Evolutionary conservation across 92 coral and sea anemone species (phyloP), one percentile per base, ranked within the genome.

Genomic region (Umimayanthus chanpuru): DNA sequence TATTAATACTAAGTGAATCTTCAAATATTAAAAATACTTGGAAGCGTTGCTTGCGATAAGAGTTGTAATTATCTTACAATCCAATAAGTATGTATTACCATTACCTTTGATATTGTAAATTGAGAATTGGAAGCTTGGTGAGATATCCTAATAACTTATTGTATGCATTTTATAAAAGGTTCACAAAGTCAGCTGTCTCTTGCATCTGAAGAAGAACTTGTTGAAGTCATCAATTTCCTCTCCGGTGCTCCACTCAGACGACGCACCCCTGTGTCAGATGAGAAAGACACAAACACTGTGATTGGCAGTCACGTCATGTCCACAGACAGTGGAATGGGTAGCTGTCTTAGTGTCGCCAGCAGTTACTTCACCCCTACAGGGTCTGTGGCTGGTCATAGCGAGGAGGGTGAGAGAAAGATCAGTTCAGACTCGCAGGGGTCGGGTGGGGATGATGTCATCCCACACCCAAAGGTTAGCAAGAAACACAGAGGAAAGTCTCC

Each of bases 181-280:
- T 90, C 96, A 26, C 94, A 92, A 20, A 97, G 98, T 85, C 95
- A 91, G 55, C 86, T 97, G 85, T 97, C 99, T 4, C 91, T 97
- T n/a, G 99, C 99, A 12, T 97, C 99, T 6, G 98, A 97, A 91
- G 94, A 96, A 70, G 99, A 97, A 44, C 94, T 97, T 20, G 94
- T 93, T 56, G 99, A 97, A 58, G 99, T 97, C 7, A 97, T 97
- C 78, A 97, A 97, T 89, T 97, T 97, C 82, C 97, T 97, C 0
- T 97, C 99, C n/a, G 99, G 99, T 25, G 92, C 98, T 9, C 98
- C 98, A 11, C 84, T 91, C 30, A 93, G 92, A 77, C 91, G 75
- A 5, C 93, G 94, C 55, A 87, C 83, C 6, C 77, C 89, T 4
- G 86, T 85, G 70, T 88, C 90, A 21, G 93, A 90, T 29, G 96